Evolutionary conservation across 2,113 vertebrate genomes (phyloP).

Genomic region (Mystacornis crossleyi): DNA sequence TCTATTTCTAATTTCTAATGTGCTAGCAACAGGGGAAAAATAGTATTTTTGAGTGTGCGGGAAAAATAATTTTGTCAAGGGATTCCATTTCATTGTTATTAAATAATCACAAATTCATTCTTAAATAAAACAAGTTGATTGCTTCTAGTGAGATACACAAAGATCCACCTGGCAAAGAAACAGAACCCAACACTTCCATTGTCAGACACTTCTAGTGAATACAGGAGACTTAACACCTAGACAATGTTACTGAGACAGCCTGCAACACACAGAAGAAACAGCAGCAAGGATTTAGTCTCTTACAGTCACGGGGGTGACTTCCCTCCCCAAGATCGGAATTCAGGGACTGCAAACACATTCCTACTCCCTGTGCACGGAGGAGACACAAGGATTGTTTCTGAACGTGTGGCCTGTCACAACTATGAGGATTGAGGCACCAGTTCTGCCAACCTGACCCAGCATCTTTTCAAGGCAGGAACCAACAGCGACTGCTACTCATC

Average conservation of each 20-base stretch:
- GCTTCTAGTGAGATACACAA: neutral
- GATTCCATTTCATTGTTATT: neutral
- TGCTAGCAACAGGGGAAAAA: neutral
- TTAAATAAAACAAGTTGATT: neutral
- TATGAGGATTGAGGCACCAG: neutral
- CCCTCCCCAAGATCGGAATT: neutral
- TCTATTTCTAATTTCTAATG: neutral
- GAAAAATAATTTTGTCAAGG: neutral
- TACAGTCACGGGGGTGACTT: neutral
- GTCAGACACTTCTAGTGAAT: neutral
- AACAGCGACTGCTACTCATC: neutral
- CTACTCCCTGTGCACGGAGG: neutral
- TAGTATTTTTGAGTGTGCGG: neutral
- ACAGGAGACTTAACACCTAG: neutral
- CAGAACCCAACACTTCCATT: neutral
- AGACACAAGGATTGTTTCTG: neutral
- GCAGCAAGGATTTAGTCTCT: neutral
- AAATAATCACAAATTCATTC: neutral
- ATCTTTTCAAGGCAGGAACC: neutral
- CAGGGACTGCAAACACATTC: neutral
- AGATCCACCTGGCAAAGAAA: neutral
- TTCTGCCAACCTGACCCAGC: neutral
- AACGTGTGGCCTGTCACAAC: rapidly evolving
- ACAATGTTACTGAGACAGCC: neutral
- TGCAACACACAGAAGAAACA: neutral